Evolutionary conservation across 2,797 vertebrate species (phyloP).

Genomic region (Pristis pectinata): DNA sequence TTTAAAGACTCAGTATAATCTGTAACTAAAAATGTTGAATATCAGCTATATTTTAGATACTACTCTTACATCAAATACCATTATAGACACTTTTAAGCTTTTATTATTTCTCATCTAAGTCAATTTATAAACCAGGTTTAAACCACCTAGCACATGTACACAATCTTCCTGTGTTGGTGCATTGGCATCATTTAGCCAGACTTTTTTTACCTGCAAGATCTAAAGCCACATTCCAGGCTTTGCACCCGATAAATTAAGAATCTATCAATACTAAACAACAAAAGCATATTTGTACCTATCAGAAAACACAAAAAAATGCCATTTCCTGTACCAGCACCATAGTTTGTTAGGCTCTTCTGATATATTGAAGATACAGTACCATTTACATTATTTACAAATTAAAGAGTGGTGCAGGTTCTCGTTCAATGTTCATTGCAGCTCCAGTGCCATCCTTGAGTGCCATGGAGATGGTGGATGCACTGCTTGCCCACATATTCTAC

Average conservation of each 20-base stretch:
- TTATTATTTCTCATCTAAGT: background rate
- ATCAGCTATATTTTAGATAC: background rate
- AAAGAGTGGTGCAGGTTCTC: background rate
- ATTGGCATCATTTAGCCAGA: background rate
- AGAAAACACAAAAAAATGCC: background rate
- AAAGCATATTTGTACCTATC: background rate
- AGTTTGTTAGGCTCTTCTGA: background rate
- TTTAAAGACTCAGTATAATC: slow-evolving; percentile 9
- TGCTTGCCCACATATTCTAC: too few species aligned
- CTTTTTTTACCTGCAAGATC: background rate
- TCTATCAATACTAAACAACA: background rate
- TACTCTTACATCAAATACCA: background rate
- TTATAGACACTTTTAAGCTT: background rate
- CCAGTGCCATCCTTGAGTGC: background rate
- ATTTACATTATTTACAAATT: background rate
- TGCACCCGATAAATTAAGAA: background rate
- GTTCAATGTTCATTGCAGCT: background rate
- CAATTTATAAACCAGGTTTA: background rate
- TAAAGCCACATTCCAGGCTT: background rate
- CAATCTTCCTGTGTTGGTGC: background rate
- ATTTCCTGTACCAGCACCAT: background rate
- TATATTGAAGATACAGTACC: background rate
- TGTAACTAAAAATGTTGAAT: background rate
- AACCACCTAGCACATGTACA: background rate
- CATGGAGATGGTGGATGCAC: too few species aligned